phyloP scores from a whole-genome alignment of 2,797 vertebrate species.

The Mus minutoides region DNA sequence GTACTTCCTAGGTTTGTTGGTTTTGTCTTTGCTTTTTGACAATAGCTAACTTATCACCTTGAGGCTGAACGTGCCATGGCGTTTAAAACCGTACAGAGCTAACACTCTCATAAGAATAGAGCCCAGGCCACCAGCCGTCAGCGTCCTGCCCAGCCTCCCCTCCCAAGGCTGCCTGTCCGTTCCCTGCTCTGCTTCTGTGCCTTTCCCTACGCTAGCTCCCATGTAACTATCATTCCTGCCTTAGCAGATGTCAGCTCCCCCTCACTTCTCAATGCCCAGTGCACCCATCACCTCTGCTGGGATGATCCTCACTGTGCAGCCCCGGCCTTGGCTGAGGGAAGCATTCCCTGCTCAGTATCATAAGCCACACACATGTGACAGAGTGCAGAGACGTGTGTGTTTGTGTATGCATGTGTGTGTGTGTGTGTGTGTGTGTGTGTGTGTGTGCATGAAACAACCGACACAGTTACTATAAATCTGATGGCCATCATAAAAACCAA shows the following conservation, averaged over 20 bases:
- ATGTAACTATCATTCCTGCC: background rate
- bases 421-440: background rate
- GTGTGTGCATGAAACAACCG: background rate
- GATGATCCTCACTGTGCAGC: background rate
- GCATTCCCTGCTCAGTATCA: background rate
- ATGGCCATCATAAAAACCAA: background rate
- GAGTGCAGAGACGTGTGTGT: background rate
- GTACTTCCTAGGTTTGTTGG: background rate
- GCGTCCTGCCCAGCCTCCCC: background rate
- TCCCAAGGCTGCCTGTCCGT: background rate
- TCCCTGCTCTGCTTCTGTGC: background rate
- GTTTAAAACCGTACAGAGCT: background rate
- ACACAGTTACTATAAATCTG: background rate
- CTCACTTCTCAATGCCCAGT: background rate
- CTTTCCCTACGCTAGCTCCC: background rate
- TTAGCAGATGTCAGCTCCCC: background rate
- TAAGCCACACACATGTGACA: background rate
- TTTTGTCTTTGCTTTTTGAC: background rate
- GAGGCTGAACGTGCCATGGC: background rate
- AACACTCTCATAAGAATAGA: background rate
- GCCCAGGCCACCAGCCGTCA: fast-evolving
- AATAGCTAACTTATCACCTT: background rate
- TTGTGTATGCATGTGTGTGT: no score
- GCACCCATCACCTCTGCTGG: background rate
- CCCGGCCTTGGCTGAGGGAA: background rate